Base-by-base conservation (phyloP, 2,797 vertebrate species). In the Fundulus diaphanus region DNA sequence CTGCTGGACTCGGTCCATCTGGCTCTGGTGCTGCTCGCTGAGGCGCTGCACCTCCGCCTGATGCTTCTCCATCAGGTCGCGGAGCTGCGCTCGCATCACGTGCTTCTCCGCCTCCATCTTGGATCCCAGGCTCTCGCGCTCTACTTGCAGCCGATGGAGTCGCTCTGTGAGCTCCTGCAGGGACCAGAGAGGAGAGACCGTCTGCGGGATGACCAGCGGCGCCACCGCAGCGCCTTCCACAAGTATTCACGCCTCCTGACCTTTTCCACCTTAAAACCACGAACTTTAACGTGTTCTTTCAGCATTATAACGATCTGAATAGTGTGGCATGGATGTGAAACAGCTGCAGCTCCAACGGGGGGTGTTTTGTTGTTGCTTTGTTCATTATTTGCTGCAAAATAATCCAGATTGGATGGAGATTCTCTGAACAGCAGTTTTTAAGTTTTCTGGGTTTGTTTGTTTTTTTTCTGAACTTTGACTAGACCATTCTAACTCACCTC, bases 71-170 rank as follows among this genome's bases (percentile, higher is more conserved):
- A 97, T 96, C 91, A 97, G 95, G 89, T 97, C 96, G 12, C 88
- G 94, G 11, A 98, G 92, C 65, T 98, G 97, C 0, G 97, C 96
- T 82, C 96, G 95, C 96, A 98, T 96, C 82, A 98, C 96, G 1
- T 98, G 97, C 81, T 96, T 97, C 92, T 98, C 97, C 0, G 97
- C 97, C 87, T 97, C 96, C 92, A 97, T 92, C 87, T 96, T 97
- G 56, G 96, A 96, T 74, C 96, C 96, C 51, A 97, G 91, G 82
- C 96, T 97, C 84, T 97, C 96, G 51, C 96, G 96, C 82, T 97
- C 97, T 0, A 96, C 95, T 15, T 95, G 92, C 7, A 96, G 83
- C 31, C 88, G 91, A 16, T 88, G 94, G 75, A 96, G 56, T 6
- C 92, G 95, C 89, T 97, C 97, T 1, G 75, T 84, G 3, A 96